Conservation (phyloP, 2,113 vertebrate species). For the Numida meleagris region DNA sequence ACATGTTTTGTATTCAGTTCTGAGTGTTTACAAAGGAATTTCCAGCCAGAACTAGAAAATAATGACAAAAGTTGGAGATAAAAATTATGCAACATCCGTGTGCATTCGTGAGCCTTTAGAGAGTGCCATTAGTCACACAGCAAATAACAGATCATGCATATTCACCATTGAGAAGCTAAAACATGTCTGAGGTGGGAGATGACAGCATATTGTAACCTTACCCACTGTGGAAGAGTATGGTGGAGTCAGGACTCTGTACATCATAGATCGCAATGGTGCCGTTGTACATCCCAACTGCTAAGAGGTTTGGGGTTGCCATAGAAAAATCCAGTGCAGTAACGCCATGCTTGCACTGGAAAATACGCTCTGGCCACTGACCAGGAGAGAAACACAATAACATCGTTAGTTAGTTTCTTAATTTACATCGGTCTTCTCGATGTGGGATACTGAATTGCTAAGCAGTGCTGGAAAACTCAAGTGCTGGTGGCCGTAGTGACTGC, state of each 20-base stretch:
- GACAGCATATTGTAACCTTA: neutral
- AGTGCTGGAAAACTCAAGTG: neutral
- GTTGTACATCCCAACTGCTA: constrained; percentile 85
- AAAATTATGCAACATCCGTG: neutral
- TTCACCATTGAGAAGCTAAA: neutral
- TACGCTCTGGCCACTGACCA: constrained; percentile 88
- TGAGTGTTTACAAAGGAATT: neutral
- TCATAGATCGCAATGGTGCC: constrained; percentile 83
- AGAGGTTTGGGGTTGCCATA: constrained; percentile 67
- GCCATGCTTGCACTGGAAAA: constrained; percentile 77
- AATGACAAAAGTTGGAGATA: neutral
- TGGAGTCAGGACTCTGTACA: constrained; percentile 32
- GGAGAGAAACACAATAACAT: fast-evolving
- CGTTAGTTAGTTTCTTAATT: neutral
- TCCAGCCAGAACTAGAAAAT: neutral
- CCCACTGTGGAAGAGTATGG: constrained; percentile 78
- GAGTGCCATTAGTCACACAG: neutral
- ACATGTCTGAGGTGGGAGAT: neutral
- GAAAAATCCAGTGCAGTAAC: constrained; percentile 92
- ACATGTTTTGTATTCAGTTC: neutral
- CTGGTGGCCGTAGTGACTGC: neutral
- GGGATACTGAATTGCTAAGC: neutral
- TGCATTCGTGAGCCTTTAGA: neutral
- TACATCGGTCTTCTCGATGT: fast-evolving
- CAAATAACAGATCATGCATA: neutral